Conservation (phyloP, 2,888 invertebrate species). For the Sarcophaga variegata region DNA sequence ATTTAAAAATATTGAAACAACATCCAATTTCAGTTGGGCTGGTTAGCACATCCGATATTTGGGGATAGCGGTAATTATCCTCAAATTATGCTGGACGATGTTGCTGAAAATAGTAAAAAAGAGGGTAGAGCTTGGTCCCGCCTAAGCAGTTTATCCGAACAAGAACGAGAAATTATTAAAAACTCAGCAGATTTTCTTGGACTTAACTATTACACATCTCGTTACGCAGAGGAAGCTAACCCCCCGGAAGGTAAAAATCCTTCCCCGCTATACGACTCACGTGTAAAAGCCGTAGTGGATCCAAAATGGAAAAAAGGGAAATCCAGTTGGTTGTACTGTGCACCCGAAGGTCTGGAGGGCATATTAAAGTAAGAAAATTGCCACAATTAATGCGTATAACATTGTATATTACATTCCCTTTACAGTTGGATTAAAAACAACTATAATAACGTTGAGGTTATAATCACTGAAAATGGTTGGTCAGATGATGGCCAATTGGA, state of each 20-base stretch:
- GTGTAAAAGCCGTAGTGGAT: constrained; percentile 72
- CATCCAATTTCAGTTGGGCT: constrained; percentile 76
- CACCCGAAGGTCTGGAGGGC: constrained; percentile 75
- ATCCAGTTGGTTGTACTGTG: constrained; percentile 76
- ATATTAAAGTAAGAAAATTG: constrained; percentile 69
- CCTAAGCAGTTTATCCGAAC: constrained; percentile 69
- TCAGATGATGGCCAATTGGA: constrained; percentile 81
- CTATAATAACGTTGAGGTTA: constrained; percentile 83
- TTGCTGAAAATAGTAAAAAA: constrained; percentile 75
- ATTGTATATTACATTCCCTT: background rate
- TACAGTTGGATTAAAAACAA: constrained; percentile 83
- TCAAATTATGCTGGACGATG: constrained; percentile 74
- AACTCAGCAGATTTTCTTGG: constrained; percentile 77
- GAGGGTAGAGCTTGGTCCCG: constrained; percentile 77
- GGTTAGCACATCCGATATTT: constrained; percentile 78
- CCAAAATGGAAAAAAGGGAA: constrained; percentile 74
- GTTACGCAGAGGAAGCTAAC: constrained; percentile 71
- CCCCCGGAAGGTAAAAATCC: constrained; percentile 78
- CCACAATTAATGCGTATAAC: background rate
- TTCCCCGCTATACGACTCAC: constrained; percentile 83
- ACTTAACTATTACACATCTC: constrained; percentile 76
- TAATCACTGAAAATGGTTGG: constrained; percentile 85
- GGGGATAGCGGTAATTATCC: constrained; percentile 77
- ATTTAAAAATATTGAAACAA: background rate
- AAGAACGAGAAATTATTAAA: constrained; percentile 71